Conservation (phyloP, 2,113 vertebrate species). For the Coptodon rendalli region DNA sequence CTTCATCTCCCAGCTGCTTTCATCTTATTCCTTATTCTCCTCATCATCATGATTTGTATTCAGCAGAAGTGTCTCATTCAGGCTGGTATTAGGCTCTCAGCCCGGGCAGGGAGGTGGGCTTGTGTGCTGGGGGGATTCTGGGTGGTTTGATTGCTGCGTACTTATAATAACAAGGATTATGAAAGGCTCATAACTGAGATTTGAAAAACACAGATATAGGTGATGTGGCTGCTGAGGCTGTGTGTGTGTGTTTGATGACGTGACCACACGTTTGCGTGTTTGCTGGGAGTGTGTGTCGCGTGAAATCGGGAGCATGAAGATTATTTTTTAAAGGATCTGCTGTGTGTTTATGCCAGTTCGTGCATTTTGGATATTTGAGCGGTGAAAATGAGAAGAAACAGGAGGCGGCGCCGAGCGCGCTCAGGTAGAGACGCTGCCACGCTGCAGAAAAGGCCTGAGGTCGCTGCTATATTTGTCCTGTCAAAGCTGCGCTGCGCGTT, state of each 20-base stretch:
- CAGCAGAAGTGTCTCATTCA: not conserved
- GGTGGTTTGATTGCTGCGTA: not conserved
- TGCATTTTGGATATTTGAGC: not conserved
- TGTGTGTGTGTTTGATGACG: not conserved
- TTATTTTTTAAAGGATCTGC: not conserved
- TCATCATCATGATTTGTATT: not conserved
- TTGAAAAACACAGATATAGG: not conserved
- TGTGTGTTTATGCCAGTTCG: not conserved
- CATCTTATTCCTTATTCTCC: not conserved
- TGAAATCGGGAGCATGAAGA: not conserved
- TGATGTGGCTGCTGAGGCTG: not conserved
- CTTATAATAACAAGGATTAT: constrained; percentile 15
- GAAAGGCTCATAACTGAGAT: not conserved
- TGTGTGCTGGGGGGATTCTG: not conserved
- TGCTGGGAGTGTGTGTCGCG: not conserved
- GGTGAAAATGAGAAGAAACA: not conserved
- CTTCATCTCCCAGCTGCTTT: not conserved
- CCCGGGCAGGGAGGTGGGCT: not conserved
- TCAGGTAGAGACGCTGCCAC: fast-evolving
- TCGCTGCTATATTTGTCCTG: not conserved
- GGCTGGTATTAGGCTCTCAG: not conserved
- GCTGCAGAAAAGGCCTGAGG: not conserved
- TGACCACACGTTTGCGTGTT: not conserved
- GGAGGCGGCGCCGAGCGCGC: not conserved
- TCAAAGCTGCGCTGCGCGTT: not conserved